Evolutionary conservation across 1,140 invertebrate species (phyloP).

Genomic region (Pectinophora gossypiella): DNA sequence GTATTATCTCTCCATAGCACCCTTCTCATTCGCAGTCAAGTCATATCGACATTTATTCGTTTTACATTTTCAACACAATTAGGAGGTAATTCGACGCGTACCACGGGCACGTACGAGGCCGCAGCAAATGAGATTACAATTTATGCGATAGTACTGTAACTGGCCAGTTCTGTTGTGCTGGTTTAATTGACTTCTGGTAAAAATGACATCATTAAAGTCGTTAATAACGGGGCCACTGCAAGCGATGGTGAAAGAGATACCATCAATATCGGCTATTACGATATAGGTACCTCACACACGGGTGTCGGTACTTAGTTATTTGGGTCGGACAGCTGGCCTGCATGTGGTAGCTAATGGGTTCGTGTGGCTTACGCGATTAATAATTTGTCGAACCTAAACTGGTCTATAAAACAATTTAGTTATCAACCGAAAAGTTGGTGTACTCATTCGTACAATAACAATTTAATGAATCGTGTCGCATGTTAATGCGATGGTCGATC

Average conservation of each 20-base stretch:
- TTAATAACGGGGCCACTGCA: constrained; percentile 34
- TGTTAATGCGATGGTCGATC: no score
- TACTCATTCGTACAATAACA: no score
- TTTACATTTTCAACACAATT: neutral
- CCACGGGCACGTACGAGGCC: neutral
- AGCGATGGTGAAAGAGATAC: neutral
- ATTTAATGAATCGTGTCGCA: no score
- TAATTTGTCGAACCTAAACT: no score
- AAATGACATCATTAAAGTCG: constrained; percentile 33
- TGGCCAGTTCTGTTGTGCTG: constrained; percentile 9
- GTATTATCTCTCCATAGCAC: no score
- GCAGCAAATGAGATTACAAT: neutral
- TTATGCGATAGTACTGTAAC: constrained; percentile 4
- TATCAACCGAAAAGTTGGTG: no score
- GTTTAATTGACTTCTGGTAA: constrained; percentile 24
- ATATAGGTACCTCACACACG: neutral
- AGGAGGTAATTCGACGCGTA: neutral
- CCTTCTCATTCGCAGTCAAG: neutral
- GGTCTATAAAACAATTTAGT: no score
- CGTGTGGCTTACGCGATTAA: neutral
- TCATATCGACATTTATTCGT: neutral
- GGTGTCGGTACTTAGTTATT: constrained; percentile 3
- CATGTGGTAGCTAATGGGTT: constrained; percentile 16
- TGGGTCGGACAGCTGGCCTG: constrained; percentile 37
- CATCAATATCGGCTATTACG: neutral